Evolutionary conservation across 2,888 invertebrate genomes (phyloP).

Genomic region (Rhodophaea formosa): DNA sequence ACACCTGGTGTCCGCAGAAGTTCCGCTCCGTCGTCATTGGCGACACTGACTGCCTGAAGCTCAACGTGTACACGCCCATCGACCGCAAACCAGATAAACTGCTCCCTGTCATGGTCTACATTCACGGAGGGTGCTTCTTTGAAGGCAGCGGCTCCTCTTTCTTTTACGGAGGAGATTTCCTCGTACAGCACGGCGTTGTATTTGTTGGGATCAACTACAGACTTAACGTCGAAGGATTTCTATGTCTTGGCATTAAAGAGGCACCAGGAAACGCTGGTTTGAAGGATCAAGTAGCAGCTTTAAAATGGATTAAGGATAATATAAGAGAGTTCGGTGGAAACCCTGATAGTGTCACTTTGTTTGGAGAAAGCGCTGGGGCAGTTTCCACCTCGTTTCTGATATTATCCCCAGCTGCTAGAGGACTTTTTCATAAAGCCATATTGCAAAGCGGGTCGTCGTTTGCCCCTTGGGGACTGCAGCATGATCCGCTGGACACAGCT

Average conservation of each 20-base stretch:
- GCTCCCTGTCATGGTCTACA: constrained; percentile 83
- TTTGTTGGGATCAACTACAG: constrained; percentile 41
- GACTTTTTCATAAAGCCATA: constrained; percentile 67
- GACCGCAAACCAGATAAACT: constrained; percentile 33
- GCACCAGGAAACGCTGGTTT: constrained; percentile 85
- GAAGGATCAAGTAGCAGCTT: constrained; percentile 74
- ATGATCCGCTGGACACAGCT: constrained; percentile 31
- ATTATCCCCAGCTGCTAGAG: constrained; percentile 57
- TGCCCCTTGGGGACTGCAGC: constrained; percentile 39
- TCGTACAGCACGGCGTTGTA: constrained; percentile 63
- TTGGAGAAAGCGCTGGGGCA: constrained; percentile 74
- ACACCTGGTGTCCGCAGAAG: constrained; percentile 65
- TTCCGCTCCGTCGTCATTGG: constrained; percentile 51
- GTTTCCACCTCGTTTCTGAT: constrained; percentile 65
- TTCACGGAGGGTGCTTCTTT: constrained; percentile 84
- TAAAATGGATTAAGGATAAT: constrained; percentile 65
- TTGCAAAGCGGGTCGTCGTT: constrained; percentile 52
- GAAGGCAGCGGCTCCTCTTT: constrained; percentile 81
- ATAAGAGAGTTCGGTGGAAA: constrained; percentile 67
- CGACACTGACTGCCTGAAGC: constrained; percentile 61
- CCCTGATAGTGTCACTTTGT: constrained; percentile 64
- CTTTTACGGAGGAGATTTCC: constrained; percentile 81
- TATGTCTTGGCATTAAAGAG: constrained; percentile 82
- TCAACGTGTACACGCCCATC: constrained; percentile 62
- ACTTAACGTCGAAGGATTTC: constrained; percentile 80